Conservation (phyloP, 1,140 invertebrate species). For the Paralvinella palmiformis region DNA sequence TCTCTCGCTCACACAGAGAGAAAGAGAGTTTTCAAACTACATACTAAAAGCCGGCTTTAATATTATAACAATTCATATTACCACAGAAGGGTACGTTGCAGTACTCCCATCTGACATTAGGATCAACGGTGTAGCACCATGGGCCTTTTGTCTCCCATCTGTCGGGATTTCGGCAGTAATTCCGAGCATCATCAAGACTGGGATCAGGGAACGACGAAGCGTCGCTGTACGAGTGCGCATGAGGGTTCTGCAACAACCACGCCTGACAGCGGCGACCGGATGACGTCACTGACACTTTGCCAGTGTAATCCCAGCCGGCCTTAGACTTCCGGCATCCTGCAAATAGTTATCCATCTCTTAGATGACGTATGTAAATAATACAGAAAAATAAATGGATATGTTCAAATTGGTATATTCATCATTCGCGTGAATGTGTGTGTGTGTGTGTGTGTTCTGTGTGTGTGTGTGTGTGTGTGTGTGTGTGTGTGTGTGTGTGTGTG, state of each 20-base stretch:
- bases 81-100: constrained; percentile 18
- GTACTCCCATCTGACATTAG: constrained; percentile 15
- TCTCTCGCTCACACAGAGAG: too few relatives aligned
- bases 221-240: constrained; percentile 16
- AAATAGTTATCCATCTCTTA: too few relatives aligned
- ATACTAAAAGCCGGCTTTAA: too few relatives aligned
- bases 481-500: too few relatives aligned
- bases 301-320: constrained; percentile 18
- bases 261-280: constrained; percentile 24
- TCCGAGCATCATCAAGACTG: constrained; percentile 1
- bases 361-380: too few relatives aligned
- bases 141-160: background rate
- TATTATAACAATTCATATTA: too few relatives aligned
- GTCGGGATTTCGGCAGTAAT: constrained; percentile 16
- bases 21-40: too few relatives aligned
- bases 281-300: constrained; percentile 17
- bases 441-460: too few relatives aligned
- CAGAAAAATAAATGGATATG: too few relatives aligned
- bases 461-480: too few relatives aligned
- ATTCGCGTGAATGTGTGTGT: too few relatives aligned
- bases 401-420: too few relatives aligned
- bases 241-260: constrained; percentile 22
- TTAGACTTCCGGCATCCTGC: background rate
- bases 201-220: constrained; percentile 3
- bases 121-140: constrained; percentile 19